Evolutionary conservation across 2,113 vertebrate genomes (phyloP).

Genomic region (Apaloderma vittatum): DNA sequence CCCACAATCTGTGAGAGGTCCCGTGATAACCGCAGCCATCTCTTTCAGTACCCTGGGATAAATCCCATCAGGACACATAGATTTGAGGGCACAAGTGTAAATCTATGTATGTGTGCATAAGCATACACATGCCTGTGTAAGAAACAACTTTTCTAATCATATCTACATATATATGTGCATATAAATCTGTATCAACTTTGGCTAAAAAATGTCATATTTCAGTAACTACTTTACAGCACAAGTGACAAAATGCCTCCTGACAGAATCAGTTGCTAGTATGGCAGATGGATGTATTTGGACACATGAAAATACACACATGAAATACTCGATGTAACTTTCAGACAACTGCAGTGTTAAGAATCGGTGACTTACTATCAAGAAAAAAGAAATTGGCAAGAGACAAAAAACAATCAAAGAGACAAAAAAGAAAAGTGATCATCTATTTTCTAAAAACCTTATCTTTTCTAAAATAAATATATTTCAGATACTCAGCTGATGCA

Average conservation of each 20-base stretch:
- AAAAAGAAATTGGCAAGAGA: neutral
- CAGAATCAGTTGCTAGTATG: neutral
- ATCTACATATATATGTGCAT: neutral
- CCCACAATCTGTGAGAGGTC: too few species aligned
- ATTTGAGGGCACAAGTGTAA: neutral
- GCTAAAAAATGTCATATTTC: neutral
- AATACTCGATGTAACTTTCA: neutral
- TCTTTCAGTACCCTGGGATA: neutral
- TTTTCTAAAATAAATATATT: neutral
- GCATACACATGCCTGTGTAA: neutral
- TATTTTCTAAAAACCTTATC: neutral
- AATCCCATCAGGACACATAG: neutral
- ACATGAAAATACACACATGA: neutral
- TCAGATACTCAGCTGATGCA: neutral
- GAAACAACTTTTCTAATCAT: neutral
- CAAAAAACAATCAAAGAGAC: neutral
- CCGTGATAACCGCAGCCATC: neutral
- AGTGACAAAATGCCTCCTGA: neutral
- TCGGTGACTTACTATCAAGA: neutral
- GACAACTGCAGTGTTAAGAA: neutral
- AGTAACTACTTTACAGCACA: neutral
- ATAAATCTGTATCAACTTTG: neutral
- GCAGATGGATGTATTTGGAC: neutral
- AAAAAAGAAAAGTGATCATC: neutral
- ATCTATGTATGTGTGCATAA: neutral